Base-by-base conservation (phyloP, 2,888 invertebrate genomes). In the Ormia ochracea region DNA sequence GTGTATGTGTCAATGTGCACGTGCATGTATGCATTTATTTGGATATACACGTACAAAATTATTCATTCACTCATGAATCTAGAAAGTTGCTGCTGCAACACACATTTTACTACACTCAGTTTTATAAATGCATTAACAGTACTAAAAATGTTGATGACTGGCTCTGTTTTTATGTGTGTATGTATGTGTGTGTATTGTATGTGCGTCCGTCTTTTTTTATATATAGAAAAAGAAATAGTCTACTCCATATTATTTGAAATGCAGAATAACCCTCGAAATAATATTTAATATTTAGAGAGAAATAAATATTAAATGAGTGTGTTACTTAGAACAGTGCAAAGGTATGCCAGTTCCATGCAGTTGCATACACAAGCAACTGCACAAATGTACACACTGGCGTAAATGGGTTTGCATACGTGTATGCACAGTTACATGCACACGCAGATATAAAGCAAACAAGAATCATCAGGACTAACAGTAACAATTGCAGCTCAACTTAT, bases 231-330 rank as follows among this genome's bases (percentile, higher is more conserved):
- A 56, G 69, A 54, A 76, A 61, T 26, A 74, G 50, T 74, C 66
- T 66, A 74, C 50, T 65, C 6, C 41, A 48, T 69, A 70, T 70
- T 63, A 77, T 69, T 74, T 68, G 79, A 61, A 74, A 78, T 76
- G 79, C 78, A 79, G 81, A 73, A 82, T 84, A 83, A 87, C 86
- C 87, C 88, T 87, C 87, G 86, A 88, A 89, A 89, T 89, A 89
- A 89, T 89, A 89, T 89, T 89, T 89, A 89, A 89, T 89, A 89
- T 89, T 89, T 89, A 89, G 89, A 89, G 89, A 88, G 89, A 86
- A 85, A 89, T 89, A 89, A 89, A 89, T 89, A 89, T 89, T 89
- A 89, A 89, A 89, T 89, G 89, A 89, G 84, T 86, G 85, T 88
- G 86, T 89, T 88, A 88, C 89, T 88, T 88, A 88, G 88, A 88